Evolutionary conservation across 2,888 invertebrate genomes (phyloP).

Genomic region (Drosophila macrospina): DNA sequence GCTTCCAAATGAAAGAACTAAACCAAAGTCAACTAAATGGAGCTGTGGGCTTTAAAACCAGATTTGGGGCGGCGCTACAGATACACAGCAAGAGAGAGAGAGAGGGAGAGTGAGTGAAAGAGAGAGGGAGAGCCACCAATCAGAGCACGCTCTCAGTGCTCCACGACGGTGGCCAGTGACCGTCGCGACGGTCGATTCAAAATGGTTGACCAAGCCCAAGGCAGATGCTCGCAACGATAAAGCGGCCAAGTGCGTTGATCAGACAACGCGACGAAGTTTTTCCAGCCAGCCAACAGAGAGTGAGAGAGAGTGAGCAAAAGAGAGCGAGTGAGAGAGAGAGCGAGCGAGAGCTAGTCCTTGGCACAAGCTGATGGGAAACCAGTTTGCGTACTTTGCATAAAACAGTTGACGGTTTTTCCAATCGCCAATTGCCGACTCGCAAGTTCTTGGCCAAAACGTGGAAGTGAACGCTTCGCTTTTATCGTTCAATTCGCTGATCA

Average conservation of each 20-base stretch:
- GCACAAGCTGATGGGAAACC: slow-evolving; percentile 18
- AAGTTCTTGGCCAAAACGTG: slow-evolving; percentile 1
- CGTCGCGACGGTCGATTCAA: slow-evolving; percentile 19
- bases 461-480: slow-evolving; percentile 35
- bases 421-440: slow-evolving; percentile 17
- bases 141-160: slow-evolving; percentile 13
- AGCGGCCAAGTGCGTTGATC: slow-evolving; percentile 31
- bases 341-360: slow-evolving; percentile 20
- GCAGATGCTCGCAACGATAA: slow-evolving; percentile 17
- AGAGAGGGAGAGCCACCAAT: slow-evolving; percentile 11
- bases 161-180: slow-evolving; percentile 3
- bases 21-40: slow-evolving; percentile 13
- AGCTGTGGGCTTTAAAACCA: slow-evolving; percentile 18
- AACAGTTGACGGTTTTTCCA: slow-evolving; percentile 19
- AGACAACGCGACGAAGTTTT: slow-evolving; percentile 31
- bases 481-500: slow-evolving; percentile 58
- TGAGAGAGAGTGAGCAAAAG: slow-evolving; percentile 1
- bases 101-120: slow-evolving; percentile 3
- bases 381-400: slow-evolving; percentile 28
- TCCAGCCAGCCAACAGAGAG: slow-evolving; percentile 18
- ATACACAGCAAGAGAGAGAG: neutral
- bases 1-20: slow-evolving; percentile 20
- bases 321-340: neutral
- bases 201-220: slow-evolving; percentile 24
- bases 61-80: slow-evolving; percentile 34